Evolutionary conservation across 1,140 invertebrate genomes (phyloP).

Genomic region (Apis laboriosa): DNA sequence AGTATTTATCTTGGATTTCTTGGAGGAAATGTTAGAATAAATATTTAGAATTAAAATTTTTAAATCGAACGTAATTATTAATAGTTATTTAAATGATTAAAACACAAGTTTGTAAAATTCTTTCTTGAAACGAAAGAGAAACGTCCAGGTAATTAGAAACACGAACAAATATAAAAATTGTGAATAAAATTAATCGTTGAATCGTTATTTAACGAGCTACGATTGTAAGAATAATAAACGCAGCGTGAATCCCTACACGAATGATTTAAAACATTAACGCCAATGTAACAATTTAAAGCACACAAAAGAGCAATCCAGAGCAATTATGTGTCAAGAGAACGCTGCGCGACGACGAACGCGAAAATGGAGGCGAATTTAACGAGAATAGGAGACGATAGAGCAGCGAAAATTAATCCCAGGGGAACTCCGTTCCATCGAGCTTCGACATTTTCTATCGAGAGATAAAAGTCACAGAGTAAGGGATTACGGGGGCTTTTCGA

Average conservation of each 20-base stretch:
- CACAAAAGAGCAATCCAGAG: conserved; percentile 36
- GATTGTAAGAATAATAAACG: background rate
- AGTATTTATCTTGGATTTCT: too few relatives aligned
- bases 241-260: background rate
- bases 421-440: conserved; percentile 13
- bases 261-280: conserved; percentile 21
- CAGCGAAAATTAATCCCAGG: conserved; percentile 56
- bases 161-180: background rate
- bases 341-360: conserved; percentile 42
- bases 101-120: too few relatives aligned
- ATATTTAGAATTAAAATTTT: too few relatives aligned
- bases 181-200: background rate
- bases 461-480: conserved; percentile 36
- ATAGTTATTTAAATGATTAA: too few relatives aligned
- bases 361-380: conserved; percentile 55
- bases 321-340: conserved; percentile 51
- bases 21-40: too few relatives aligned
- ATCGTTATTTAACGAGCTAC: background rate
- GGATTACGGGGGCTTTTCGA: conserved; percentile 8
- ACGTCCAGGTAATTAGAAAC: too few relatives aligned
- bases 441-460: conserved; percentile 23
- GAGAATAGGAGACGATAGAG: conserved; percentile 44
- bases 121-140: too few relatives aligned
- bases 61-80: too few relatives aligned
- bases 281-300: conserved; percentile 33